Percentiles rank a stretch among this genome's conserved stretches.
These are phyloP conservation scores for Notolabrus celidotus DNA, from an alignment of 2,797 vertebrate species.

Conservation along the genomic window DNA sequence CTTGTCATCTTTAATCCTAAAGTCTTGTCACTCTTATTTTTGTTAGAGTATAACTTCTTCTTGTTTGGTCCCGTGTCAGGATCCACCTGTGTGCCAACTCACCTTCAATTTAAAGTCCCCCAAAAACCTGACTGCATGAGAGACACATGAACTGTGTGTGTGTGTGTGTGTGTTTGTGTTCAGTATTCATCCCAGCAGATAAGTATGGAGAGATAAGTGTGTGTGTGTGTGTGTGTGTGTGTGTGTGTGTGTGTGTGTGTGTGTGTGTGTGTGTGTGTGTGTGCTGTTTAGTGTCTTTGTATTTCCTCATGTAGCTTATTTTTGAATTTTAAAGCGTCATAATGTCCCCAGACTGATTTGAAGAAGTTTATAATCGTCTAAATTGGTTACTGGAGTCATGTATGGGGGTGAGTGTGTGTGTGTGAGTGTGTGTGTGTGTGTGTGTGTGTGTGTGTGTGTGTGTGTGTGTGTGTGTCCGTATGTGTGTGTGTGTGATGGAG, in stretches of 20 bases:
- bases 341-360: slow-evolving; percentile 28
- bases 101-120: slow-evolving; percentile 15
- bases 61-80: slow-evolving; percentile 5
- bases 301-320: slow-evolving; percentile 13
- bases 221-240: background rate
- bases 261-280: too few species aligned
- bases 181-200: background rate
- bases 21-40: background rate
- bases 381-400: slow-evolving; percentile 7
- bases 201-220: too few species aligned
- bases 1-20: background rate
- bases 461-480: background rate
- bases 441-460: slow-evolving; percentile 13
- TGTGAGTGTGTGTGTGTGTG: slow-evolving; percentile 1
- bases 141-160: slow-evolving; percentile 4
- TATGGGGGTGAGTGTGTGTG: slow-evolving; percentile 7
- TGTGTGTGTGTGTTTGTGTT: background rate
- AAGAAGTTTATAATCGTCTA: slow-evolving; percentile 26
- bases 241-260: slow-evolving; percentile 12
- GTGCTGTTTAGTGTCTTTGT: slow-evolving; percentile 20
- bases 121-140: background rate
- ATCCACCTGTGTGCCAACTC: slow-evolving; percentile 56
- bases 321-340: slow-evolving; percentile 14
- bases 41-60: background rate
- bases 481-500: slow-evolving; percentile 19